Evolutionary conservation across 30 jellyfish, hydroid and myxozoan genomes (phyloP), one percentile per base, ranked within the genome.

Genomic region (Cassiopea xamachana): DNA sequence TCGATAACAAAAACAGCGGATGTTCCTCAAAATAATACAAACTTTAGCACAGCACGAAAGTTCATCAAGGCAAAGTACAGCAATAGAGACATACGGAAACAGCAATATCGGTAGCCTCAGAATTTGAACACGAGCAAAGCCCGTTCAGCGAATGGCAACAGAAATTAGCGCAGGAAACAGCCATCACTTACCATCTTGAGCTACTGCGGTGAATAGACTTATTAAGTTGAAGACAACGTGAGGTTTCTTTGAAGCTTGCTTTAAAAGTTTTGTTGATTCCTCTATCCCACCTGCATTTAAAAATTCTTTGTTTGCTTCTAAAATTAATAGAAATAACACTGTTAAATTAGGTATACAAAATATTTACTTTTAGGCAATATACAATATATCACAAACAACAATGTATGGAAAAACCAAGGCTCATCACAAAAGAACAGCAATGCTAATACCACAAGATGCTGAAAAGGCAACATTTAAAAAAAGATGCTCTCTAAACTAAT

Each of bases 151-250:
- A 55, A 55, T 3, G 7, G 64, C 64, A 55, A 3, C 7, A 55
- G 64, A 55, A 55, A 55, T 55, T 3, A 3, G 64, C 12, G 64
- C 7, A 55, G 10, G 12, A 55, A 3, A 10, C 12, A 3, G 64
- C 10, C 64, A 3, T 3, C 12, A 55, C 64, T 61, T 48, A 87
- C 94, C 94, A 10, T 80, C 64, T 68, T 87, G 94, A 50, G 85
- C 76, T 27, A 87, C 79, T 43, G 94, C 88, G 8, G 69, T 87
- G 17, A 48, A 87, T 16, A 87, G 79, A 76, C 89, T 87, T 12
- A 87, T 77, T 80, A 87, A 77, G 69, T 87, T 87, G 79, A 58
- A 60, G 19, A 87, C 88, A 85, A 87, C 18, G 68, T 87, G 89
- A 47, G 94, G 94, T 51, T 87, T 87, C 14, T 64, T 77, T n/a